phyloP scores from a whole-genome alignment of 2,113 vertebrate genomes.

The Neotragus moschatus region DNA sequence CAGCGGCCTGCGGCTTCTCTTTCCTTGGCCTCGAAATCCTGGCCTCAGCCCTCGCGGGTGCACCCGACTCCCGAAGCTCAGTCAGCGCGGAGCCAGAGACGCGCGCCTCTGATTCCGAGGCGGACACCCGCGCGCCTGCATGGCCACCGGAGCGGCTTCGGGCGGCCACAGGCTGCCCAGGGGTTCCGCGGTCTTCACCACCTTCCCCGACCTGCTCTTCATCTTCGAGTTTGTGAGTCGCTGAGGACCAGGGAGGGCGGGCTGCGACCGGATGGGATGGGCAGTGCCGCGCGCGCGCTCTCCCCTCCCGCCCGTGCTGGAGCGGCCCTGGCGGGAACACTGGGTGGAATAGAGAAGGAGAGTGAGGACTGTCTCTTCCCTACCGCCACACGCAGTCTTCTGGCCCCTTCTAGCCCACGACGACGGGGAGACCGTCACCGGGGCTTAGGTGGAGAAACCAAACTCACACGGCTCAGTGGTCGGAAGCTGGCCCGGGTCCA shows the following conservation, averaged over 20 bases:
- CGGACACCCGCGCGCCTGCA: not conserved
- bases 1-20: not conserved
- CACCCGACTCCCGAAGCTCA: not conserved
- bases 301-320: not conserved
- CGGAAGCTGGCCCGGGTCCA: not conserved
- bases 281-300: not conserved
- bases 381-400: too few species aligned
- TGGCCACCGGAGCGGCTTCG: not conserved
- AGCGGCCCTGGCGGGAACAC: not conserved
- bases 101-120: not conserved
- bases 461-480: not conserved
- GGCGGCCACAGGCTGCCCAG: constrained; percentile 59
- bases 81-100: not conserved
- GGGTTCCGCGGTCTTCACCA: constrained; percentile 59
- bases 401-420: not conserved
- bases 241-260: not conserved
- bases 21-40: not conserved
- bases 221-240: constrained; percentile 73
- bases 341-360: rapidly evolving
- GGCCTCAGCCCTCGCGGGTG: constrained; percentile 39
- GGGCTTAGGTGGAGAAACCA: not conserved
- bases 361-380: not conserved
- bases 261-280: not conserved
- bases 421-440: not conserved
- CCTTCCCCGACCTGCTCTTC: constrained; percentile 73